Percentiles rank a stretch among this genome's conserved stretches.
Conservation (phyloP, 2,888 invertebrate species). For the Epiblema foenella region DNA sequence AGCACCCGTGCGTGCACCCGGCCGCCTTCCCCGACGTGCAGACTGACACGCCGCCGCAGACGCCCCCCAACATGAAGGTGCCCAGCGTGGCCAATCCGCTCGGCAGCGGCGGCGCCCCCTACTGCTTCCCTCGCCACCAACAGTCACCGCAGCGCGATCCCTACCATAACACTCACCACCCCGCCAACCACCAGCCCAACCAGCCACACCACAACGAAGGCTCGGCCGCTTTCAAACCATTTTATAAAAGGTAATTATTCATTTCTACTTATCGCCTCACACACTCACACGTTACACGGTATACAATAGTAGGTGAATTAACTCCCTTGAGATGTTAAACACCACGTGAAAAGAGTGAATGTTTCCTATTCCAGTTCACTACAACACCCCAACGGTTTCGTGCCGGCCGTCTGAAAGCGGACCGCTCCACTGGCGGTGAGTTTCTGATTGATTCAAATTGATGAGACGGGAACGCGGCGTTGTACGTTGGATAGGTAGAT, state of each 20-base stretch:
- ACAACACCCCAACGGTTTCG: slow-evolving; percentile 90
- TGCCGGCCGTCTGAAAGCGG: slow-evolving; percentile 89
- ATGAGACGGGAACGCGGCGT: slow-evolving; percentile 53
- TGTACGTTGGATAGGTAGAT: slow-evolving; percentile 58
- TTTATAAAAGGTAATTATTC: slow-evolving; percentile 92
- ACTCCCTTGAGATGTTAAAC: slow-evolving; percentile 54
- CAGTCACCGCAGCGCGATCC: slow-evolving; percentile 84
- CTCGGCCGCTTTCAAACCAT: slow-evolving; percentile 92
- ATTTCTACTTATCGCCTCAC: slow-evolving; percentile 32
- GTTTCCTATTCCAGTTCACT: slow-evolving; percentile 86
- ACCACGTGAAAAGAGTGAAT: slow-evolving; percentile 72
- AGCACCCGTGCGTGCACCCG: slow-evolving; percentile 85
- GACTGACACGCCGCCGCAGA: slow-evolving; percentile 96
- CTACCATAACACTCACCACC: slow-evolving; percentile 83
- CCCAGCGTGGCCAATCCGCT: slow-evolving; percentile 91
- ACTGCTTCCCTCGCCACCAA: slow-evolving; percentile 82
- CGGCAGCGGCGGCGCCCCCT: slow-evolving; percentile 86
- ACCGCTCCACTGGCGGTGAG: slow-evolving; percentile 73
- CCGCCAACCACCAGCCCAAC: slow-evolving; percentile 78
- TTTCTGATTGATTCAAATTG: slow-evolving; percentile 73
- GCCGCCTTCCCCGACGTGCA: slow-evolving; percentile 94
- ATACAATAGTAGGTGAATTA: slow-evolving; percentile 45
- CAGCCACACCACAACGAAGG: slow-evolving; percentile 83
- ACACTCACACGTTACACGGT: slow-evolving; percentile 40
- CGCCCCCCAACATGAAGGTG: slow-evolving; percentile 97